Base-by-base conservation (phyloP, 2,888 invertebrate species). In the Ditylenchus weischeri region DNA sequence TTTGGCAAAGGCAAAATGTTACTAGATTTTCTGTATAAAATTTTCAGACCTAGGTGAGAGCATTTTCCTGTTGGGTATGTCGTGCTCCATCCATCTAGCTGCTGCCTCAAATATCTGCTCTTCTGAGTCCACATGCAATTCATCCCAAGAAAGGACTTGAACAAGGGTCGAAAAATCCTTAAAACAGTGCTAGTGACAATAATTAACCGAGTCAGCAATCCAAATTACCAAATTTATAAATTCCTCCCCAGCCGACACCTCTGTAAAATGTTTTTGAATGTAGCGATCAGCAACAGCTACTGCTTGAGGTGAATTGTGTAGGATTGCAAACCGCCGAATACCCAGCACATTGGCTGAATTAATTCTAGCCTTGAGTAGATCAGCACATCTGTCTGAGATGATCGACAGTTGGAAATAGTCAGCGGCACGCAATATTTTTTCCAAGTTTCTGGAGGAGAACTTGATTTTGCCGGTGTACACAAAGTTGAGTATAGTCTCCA, bases 81-180 rank as follows among this genome's bases (percentile, higher is more conserved):
- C 88, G 74, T 88, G 87, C 81, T 90, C 90, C 8, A 88, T 87
- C 92, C 92, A 92, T 58, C 88, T 85, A 87, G 91, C 88, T 51
- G 90, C 89, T 1, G 91, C 90, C 83, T 91, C 90, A 85, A 91
- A 92, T 47, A 92, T 90, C 85, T 88, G 75, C 82, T 91, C 90
- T 83, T 91, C 91, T 49, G 86, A 86, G 69, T 87, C 87, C 1
- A 91, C 90, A 83, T 90, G 88, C 1, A 92, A 86, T 80, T 90
- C 90, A 84, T 91, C 91, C 68, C 89, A 86, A 29, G 87, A 87
- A 61, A 92, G 86, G 64, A 92, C 87, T 64, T 89, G 58, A 29
- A 62, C 29, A 8, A 72, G 23, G 10, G 38, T 47, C 13, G 59
- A 64, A 15, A 63, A 19, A 35, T 54, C 38, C 43, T 38, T 10